These are phyloP conservation scores for Drosophila mimetica DNA, from an alignment of 2,888 invertebrate species.

Conservation along the genomic window DNA sequence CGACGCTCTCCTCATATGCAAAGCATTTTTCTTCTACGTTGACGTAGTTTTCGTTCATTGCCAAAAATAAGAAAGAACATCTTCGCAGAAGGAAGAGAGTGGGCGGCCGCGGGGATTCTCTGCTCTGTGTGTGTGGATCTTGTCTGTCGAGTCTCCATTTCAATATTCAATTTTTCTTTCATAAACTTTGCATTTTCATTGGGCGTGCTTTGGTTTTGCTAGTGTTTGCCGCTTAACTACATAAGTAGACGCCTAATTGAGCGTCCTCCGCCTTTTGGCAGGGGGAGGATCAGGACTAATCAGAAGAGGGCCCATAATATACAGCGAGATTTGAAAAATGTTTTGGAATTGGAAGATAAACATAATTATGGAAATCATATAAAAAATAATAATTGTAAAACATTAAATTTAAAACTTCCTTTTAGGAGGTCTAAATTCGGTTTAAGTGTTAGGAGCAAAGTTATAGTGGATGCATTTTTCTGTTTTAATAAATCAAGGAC, in stretches of 20 bases:
- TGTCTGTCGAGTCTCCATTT: conserved; percentile 75
- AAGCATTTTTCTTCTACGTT: conserved; percentile 60
- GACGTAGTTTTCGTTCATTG: conserved; percentile 79
- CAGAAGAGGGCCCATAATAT: too few species aligned
- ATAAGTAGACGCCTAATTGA: conserved; percentile 53
- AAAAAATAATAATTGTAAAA: too few species aligned
- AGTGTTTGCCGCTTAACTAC: conserved; percentile 19
- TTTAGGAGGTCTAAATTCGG: too few species aligned
- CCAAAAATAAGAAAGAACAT: conserved; percentile 77
- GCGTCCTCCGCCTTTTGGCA: conserved; percentile 12
- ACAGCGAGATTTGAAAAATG: too few species aligned
- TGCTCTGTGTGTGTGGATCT: conserved; percentile 41
- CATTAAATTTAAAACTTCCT: too few species aligned
- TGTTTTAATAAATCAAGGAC: too few species aligned
- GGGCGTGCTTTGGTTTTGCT: conserved; percentile 10
- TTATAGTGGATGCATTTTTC: too few species aligned
- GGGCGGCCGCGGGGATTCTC: conserved; percentile 34
- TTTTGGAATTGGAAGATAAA: too few species aligned
- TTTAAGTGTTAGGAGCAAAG: too few species aligned
- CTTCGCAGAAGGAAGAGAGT: conserved; percentile 6
- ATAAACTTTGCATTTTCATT: conserved; percentile 68
- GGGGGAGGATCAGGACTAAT: conserved; percentile 20
- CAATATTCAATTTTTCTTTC: conserved; percentile 73
- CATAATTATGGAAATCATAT: too few species aligned
- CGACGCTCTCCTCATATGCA: conserved; percentile 74